These are phyloP conservation scores for Onychostoma macrolepis DNA, from an alignment of 2,113 vertebrate genomes.

Conservation along the genomic window DNA sequence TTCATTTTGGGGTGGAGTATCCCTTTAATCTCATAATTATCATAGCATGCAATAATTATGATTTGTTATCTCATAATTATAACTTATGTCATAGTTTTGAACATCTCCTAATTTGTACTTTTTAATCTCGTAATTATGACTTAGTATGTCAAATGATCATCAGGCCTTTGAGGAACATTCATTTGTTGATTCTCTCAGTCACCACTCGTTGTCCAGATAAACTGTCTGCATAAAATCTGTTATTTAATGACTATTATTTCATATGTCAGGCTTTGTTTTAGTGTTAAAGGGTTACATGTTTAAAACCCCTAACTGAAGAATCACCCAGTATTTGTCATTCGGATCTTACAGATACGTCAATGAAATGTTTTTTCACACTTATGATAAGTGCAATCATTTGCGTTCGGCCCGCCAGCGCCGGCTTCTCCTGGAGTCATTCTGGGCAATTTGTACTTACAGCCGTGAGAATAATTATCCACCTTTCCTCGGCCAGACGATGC, in stretches of 20 bases:
- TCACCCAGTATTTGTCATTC: not conserved
- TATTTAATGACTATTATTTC: not conserved
- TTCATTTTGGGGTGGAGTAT: too few relatives aligned
- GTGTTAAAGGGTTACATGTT: not conserved
- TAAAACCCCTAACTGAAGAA: not conserved
- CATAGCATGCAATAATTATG: too few relatives aligned
- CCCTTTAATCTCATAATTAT: too few relatives aligned
- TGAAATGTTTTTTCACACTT: not conserved
- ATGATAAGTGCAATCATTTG: not conserved
- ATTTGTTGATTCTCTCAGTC: too few relatives aligned
- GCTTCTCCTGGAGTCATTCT: slow-evolving; percentile 61
- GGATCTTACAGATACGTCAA: not conserved
- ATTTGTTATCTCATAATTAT: too few relatives aligned
- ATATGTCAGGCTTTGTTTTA: not conserved
- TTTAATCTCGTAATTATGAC: too few relatives aligned
- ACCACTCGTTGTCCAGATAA: too few relatives aligned
- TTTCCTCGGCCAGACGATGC: slow-evolving; percentile 60
- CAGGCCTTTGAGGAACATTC: too few relatives aligned
- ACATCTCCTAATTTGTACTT: too few relatives aligned
- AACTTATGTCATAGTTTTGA: too few relatives aligned
- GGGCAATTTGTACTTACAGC: slow-evolving; percentile 80
- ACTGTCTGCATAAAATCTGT: too few relatives aligned
- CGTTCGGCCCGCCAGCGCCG: slow-evolving; percentile 49
- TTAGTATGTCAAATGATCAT: too few relatives aligned
- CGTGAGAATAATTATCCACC: slow-evolving; percentile 71